These are phyloP conservation scores for Sebastes wilsoni DNA, from an alignment of 2,797 vertebrate species.

Conservation along the genomic window DNA sequence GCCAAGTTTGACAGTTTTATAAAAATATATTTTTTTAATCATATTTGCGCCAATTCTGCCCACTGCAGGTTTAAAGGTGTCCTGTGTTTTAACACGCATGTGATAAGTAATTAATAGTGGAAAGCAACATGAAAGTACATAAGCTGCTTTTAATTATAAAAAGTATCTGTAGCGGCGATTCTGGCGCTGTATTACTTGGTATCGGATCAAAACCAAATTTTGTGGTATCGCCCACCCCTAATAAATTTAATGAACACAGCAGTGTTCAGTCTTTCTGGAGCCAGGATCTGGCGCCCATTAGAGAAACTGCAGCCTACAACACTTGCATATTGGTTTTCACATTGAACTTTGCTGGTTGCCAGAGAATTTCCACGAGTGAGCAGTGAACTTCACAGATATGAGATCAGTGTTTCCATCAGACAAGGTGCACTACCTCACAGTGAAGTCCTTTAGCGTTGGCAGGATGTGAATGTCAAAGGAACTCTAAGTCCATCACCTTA, in stretches of 20 bases:
- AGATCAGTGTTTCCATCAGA: neutral
- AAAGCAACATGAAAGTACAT: no score
- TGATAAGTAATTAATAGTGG: no score
- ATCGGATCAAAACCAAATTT: no score
- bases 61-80: no score
- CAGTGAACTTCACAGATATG: slow-evolving; percentile 7
- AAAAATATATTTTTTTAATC: no score
- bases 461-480: neutral
- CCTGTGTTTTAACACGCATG: no score
- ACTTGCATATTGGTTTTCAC: neutral
- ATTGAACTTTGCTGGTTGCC: neutral
- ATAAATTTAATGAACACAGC: neutral
- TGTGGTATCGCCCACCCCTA: no score
- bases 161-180: no score
- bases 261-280: neutral
- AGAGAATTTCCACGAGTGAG: neutral
- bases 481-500: neutral
- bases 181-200: no score
- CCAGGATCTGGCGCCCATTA: neutral
- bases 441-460: neutral
- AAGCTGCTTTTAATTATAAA: no score
- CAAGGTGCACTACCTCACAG: neutral
- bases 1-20: no score
- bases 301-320: neutral
- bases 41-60: no score